Percentiles rank a stretch among this genome's conserved stretches.
Conservation (phyloP, 1,140 invertebrate species). For the Eumeta japonica region DNA sequence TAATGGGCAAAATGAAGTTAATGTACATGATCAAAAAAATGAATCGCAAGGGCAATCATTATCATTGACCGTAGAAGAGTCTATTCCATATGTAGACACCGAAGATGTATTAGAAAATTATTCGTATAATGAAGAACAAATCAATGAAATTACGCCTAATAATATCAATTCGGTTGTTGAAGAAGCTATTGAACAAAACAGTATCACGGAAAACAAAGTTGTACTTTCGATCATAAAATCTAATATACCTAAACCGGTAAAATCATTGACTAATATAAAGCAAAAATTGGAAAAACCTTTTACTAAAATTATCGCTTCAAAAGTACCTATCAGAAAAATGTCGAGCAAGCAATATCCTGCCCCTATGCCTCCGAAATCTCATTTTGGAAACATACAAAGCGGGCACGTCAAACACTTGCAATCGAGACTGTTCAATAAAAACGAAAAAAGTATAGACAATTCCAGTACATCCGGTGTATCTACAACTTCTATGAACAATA, state of each 20-base stretch:
- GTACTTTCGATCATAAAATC: constrained; percentile 21
- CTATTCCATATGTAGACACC: no score
- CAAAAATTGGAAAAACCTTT: constrained; percentile 29
- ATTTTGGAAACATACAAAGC: constrained; percentile 48
- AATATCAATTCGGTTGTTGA: no score
- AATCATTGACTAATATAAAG: constrained; percentile 26
- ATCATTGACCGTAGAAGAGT: no score
- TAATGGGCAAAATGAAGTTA: no score
- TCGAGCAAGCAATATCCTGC: constrained; percentile 40
- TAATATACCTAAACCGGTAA: constrained; percentile 42
- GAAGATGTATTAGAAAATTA: no score
- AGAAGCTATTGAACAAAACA: no score
- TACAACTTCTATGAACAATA: constrained; percentile 11
- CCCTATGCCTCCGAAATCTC: constrained; percentile 38
- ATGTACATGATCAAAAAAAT: no score
- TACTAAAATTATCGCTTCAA: constrained; percentile 40
- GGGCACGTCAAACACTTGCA: constrained; percentile 60
- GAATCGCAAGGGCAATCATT: no score
- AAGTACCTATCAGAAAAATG: constrained; percentile 37
- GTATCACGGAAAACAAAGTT: no score
- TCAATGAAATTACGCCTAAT: no score
- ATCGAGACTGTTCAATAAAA: constrained; percentile 54
- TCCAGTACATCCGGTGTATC: no score
- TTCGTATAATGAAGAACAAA: no score
- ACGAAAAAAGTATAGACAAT: constrained; percentile 23